phyloP scores from a whole-genome alignment of 2,888 invertebrate species.

The Lasioglossum vierecki region DNA sequence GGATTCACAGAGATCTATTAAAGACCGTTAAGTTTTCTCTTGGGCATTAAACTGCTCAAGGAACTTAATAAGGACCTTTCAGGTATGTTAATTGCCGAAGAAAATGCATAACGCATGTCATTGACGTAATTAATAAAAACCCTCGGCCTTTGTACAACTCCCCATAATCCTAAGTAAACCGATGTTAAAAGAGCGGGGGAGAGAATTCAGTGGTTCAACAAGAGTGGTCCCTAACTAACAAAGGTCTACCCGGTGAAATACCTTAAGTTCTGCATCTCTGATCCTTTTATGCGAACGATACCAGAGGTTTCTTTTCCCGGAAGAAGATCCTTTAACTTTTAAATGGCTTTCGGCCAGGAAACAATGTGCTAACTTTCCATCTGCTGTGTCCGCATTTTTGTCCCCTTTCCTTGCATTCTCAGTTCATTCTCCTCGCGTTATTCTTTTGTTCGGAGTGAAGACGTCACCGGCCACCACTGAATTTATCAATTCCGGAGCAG shows the following conservation, averaged over 20 bases:
- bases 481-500: constrained; percentile 36
- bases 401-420: not conserved
- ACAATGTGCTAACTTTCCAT: constrained; percentile 74
- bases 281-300: constrained; percentile 47
- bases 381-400: constrained; percentile 27
- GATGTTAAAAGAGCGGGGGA: constrained; percentile 33
- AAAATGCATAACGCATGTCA: constrained; percentile 1
- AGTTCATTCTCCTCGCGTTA: constrained; percentile 13
- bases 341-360: constrained; percentile 73
- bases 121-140: constrained; percentile 40
- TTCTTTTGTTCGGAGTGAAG: constrained; percentile 21
- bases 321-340: constrained; percentile 76
- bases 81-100: not conserved
- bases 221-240: constrained; percentile 1
- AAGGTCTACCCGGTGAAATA: constrained; percentile 43
- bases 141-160: constrained; percentile 21
- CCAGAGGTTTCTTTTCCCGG: constrained; percentile 52
- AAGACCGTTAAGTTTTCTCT: not conserved
- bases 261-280: constrained; percentile 52
- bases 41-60: not conserved
- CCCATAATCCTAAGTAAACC: constrained; percentile 54
- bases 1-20: not conserved
- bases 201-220: constrained; percentile 18
- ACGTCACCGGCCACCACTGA: constrained; percentile 21
- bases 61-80: not conserved